Percentiles rank a stretch among this genome's conserved stretches.
Evolutionary conservation across 1,140 invertebrate species (phyloP).

Genomic region (Pogonomyrmex californicus): DNA sequence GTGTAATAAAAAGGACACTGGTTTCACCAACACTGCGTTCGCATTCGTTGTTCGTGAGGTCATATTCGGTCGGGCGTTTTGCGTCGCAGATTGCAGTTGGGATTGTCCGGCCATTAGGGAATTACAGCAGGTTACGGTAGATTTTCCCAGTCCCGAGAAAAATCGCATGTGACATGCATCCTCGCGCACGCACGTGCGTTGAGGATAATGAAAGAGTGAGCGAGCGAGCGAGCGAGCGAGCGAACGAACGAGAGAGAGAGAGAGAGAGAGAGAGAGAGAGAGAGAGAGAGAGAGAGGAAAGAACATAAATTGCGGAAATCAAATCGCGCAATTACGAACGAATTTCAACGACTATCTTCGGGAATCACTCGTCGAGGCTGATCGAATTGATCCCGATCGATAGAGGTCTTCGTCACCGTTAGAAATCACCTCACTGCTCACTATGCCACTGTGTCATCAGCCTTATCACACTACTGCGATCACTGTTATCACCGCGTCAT

Average conservation of each 20-base stretch:
- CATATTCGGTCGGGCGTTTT: background rate
- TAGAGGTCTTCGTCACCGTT: background rate
- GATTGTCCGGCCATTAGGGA: background rate
- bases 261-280: background rate
- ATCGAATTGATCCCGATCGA: constrained; percentile 1
- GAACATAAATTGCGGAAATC: background rate
- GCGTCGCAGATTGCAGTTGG: constrained; percentile 34
- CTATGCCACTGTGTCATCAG: constrained; percentile 49
- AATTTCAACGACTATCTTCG: background rate
- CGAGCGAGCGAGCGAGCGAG: too few relatives aligned
- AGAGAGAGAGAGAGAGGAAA: background rate
- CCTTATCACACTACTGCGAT: constrained; percentile 5
- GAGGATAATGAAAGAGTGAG: too few relatives aligned
- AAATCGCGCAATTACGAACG: background rate
- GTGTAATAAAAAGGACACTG: background rate
- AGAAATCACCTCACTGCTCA: constrained; percentile 36
- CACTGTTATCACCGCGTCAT: constrained; percentile 43
- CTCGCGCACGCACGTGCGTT: constrained; percentile 36
- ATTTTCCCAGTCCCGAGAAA: constrained; percentile 4
- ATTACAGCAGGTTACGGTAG: background rate
- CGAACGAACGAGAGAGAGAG: too few relatives aligned
- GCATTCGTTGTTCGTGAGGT: constrained; percentile 11
- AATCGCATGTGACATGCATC: constrained; percentile 34
- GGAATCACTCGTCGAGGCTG: constrained; percentile 30
- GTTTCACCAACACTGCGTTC: constrained; percentile 15